Base-by-base conservation (phyloP, 2,113 vertebrate species). In the Pachyramphus minor region DNA sequence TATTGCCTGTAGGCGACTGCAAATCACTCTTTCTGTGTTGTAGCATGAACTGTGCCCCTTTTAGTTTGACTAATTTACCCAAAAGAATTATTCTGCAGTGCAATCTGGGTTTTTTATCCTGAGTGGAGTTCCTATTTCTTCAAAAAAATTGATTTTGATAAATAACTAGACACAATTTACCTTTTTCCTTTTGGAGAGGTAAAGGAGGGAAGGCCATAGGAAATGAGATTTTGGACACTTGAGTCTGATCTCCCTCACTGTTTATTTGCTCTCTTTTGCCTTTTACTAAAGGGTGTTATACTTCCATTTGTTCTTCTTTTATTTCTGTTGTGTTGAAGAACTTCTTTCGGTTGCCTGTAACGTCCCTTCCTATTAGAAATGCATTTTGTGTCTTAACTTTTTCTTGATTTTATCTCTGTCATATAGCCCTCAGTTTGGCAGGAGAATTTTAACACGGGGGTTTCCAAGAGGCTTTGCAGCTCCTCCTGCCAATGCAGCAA, bases 401-500 rank as follows among this genome's bases (percentile, higher is more conserved):
- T 90, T 86, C n/a, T n/a, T 71, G 9, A 78, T 96, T 95, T 93
- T 93, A 72, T 91, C 94, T 96, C 53, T 87, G 73, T 86, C 88
- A 41, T 72, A 42, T 45, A 94, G 60, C 52, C 25, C 80, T 78
- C 69, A 25, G n/a, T 92, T 93, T 96, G 84, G 69, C 82, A 69
- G 60, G 44, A 94, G 86, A 90, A 93, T 95, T 93, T 94, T 84
- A 90, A 89, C 69, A 37, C 84, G 93, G 88, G 90, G 62, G n/a
- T 94, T 94, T 96, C 84, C 92, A 81, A 89, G 80, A 96, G 68
- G 41, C 60, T 93, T 90, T 78, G 58, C 79, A 79, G 62, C 44
- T 92, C 90, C 93, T 96, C 52, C 66, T 94, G 93, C 93, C 93
- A 96, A 45, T 87, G 60, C 74, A 96, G 87, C 66, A 93, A 95